Evolutionary conservation across 2,888 invertebrate genomes (phyloP).

Genomic region (Philopedon plagiatum): DNA sequence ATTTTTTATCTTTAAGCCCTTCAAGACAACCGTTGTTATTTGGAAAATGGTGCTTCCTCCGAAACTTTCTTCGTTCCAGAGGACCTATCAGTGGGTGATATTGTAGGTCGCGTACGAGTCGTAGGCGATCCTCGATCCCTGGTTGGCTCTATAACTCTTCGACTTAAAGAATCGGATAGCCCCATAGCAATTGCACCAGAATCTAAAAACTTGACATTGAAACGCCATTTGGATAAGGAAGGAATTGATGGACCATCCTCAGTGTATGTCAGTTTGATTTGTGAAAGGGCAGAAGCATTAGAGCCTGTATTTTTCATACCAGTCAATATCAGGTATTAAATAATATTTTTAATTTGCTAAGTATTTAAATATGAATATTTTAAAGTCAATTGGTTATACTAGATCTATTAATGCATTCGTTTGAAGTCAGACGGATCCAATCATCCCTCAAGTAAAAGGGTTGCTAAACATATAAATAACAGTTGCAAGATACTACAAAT

Average conservation of each 20-base stretch:
- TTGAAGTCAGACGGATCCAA: too few relatives aligned
- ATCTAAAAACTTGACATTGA: constrained; percentile 85
- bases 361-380: too few relatives aligned
- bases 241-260: constrained; percentile 87
- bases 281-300: constrained; percentile 79
- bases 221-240: constrained; percentile 86
- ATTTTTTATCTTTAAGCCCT: constrained; percentile 71
- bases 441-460: too few relatives aligned
- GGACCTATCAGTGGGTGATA: constrained; percentile 84
- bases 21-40: constrained; percentile 89
- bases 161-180: constrained; percentile 84
- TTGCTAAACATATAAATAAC: too few relatives aligned
- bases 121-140: constrained; percentile 84
- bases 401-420: too few relatives aligned
- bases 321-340: constrained; percentile 78
- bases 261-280: constrained; percentile 88
- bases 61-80: constrained; percentile 93
- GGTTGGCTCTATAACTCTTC: constrained; percentile 82
- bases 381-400: too few relatives aligned
- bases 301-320: constrained; percentile 82
- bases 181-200: constrained; percentile 84
- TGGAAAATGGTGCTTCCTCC: constrained; percentile 91
- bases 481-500: too few relatives aligned
- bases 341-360: neutral
- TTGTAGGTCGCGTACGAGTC: constrained; percentile 84